Evolutionary conservation across 1,140 invertebrate species (phyloP).

Genomic region (Drosophila athabasca): DNA sequence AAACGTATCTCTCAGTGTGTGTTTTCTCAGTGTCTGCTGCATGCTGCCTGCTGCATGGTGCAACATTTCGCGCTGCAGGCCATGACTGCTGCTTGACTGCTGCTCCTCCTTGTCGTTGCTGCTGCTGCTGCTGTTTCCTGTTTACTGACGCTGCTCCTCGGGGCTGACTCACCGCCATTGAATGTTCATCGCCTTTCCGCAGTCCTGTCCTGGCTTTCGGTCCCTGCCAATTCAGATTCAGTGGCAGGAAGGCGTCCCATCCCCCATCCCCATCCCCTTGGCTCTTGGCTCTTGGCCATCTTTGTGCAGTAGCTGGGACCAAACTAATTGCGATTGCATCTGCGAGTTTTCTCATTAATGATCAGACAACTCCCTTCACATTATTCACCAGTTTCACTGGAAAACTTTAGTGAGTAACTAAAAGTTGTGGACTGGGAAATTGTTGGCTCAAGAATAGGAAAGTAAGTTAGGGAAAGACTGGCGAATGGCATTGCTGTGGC

Average conservation of each 20-base stretch:
- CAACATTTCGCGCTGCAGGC: constrained; percentile 76
- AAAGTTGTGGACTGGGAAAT: constrained; percentile 23
- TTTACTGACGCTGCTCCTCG: constrained; percentile 26
- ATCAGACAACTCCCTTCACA: constrained; percentile 15
- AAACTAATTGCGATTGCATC: constrained; percentile 42
- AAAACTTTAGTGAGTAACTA: constrained; percentile 41
- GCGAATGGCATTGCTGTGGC: constrained; percentile 2
- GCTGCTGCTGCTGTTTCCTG: constrained; percentile 52
- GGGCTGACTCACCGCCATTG: constrained; percentile 52
- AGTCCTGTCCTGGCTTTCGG: constrained; percentile 1
- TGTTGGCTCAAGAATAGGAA: constrained; percentile 20
- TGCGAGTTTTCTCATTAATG: constrained; percentile 24
- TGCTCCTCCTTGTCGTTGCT: constrained; percentile 6
- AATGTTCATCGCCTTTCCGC: constrained; percentile 13
- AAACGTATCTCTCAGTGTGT: constrained; percentile 10
- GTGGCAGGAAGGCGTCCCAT: constrained; percentile 20
- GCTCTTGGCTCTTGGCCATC: too few relatives aligned
- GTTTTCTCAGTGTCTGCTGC: constrained; percentile 8
- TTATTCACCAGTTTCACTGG: constrained; percentile 47
- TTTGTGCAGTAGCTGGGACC: constrained; percentile 35
- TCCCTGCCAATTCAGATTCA: constrained; percentile 7
- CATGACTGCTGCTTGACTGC: neutral
- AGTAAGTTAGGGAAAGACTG: constrained; percentile 5
- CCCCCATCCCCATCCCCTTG: neutral
- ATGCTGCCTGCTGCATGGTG: constrained; percentile 44